These are phyloP conservation scores for Torymus aiolomorphi DNA, from an alignment of 2,888 invertebrate species.

Conservation along the genomic window DNA sequence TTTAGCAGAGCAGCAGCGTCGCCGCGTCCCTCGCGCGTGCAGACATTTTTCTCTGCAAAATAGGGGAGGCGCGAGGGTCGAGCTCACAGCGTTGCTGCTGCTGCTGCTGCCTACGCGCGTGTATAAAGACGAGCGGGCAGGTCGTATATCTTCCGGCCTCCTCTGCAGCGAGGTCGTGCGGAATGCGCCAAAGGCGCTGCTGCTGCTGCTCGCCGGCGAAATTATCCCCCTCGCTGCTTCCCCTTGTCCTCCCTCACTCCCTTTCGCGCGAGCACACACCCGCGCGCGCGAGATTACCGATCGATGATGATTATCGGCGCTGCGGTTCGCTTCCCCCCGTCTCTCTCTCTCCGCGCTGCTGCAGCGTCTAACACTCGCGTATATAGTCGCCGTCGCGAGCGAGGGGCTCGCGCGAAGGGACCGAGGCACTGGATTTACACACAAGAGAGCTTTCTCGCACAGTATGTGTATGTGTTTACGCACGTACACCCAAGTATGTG, in stretches of 20 bases:
- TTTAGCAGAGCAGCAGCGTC: constrained; percentile 37
- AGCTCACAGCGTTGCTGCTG: too few species aligned
- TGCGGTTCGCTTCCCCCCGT: neutral
- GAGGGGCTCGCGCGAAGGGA: constrained; percentile 36
- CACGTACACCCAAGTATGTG: neutral
- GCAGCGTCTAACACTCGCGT: neutral
- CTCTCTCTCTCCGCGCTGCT: neutral
- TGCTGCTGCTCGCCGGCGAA: constrained; percentile 41
- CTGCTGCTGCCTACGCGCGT: constrained; percentile 1
- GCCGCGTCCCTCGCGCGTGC: constrained; percentile 31
- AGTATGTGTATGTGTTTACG: neutral
- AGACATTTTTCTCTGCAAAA: constrained; percentile 55
- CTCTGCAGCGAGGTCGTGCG: constrained; percentile 9
- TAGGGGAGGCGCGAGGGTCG: constrained; percentile 46
- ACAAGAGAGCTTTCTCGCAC: too few species aligned
- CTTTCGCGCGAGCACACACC: neutral
- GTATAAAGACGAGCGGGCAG: too few species aligned
- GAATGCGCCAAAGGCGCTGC: constrained; percentile 54
- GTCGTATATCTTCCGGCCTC: constrained; percentile 10
- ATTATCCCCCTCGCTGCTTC: constrained; percentile 53
- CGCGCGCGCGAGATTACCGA: constrained; percentile 52
- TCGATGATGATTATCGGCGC: constrained; percentile 56
- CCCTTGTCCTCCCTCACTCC: too few species aligned
- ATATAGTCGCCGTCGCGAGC: neutral
- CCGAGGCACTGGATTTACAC: too few species aligned